phyloP scores from a whole-genome alignment of 2,113 vertebrate species.

The Phoxinus phoxinus region DNA sequence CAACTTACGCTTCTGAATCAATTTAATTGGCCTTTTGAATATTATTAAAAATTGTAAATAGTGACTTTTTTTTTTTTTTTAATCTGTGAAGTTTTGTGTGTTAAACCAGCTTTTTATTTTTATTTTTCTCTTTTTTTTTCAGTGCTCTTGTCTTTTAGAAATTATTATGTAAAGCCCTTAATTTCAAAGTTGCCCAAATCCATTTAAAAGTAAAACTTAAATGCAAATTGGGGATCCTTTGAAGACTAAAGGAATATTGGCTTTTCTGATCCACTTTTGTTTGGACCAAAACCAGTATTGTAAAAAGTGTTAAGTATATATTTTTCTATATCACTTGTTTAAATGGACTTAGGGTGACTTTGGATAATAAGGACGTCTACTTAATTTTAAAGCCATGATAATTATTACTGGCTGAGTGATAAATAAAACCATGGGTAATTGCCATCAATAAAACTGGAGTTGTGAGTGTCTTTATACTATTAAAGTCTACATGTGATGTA shows the following conservation, averaged over 20 bases:
- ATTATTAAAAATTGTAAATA: conserved; percentile 96
- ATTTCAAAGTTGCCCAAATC: conserved; percentile 99
- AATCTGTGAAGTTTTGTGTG: conserved; percentile 93
- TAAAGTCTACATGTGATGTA: too few relatives aligned
- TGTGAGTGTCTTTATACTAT: neutral
- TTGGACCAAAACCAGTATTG: conserved; percentile 99
- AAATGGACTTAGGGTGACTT: conserved; percentile 99
- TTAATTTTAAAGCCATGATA: conserved; percentile 99
- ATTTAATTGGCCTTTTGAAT: conserved; percentile 80
- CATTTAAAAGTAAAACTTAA: conserved; percentile 97
- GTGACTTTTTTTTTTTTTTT: conserved; percentile 81
- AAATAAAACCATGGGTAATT: conserved; percentile 98
- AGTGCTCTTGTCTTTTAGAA: conserved; percentile 91
- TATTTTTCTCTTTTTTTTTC: conserved; percentile 85
- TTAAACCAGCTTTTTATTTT: conserved; percentile 83
- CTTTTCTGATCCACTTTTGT: conserved; percentile 99
- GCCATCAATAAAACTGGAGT: conserved; percentile 97
- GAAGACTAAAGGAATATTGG: conserved; percentile 97
- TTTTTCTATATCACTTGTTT: conserved; percentile 99
- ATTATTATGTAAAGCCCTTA: conserved; percentile 99
- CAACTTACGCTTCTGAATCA: conserved; percentile 62
- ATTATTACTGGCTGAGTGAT: conserved; percentile 99
- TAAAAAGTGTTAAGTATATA: conserved; percentile 99
- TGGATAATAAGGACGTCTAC: conserved; percentile 99
- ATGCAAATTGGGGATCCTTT: conserved; percentile 99